Evolutionary conservation across 64 coral and sea anemone genomes (phyloP).

Genomic region (Montipora foliosa): DNA sequence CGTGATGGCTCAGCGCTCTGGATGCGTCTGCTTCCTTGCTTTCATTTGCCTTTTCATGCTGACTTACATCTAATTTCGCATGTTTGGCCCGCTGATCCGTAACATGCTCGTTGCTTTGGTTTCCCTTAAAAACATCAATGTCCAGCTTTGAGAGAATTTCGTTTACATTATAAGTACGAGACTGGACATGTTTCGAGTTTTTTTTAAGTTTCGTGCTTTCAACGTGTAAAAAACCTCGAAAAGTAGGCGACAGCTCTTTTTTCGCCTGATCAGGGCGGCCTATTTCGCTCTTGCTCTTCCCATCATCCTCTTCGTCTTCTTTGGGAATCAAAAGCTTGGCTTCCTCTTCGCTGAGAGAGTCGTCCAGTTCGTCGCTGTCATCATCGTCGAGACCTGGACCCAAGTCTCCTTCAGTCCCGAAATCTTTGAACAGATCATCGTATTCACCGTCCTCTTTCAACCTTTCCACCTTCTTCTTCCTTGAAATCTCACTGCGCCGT

Average conservation of each 20-base stretch:
- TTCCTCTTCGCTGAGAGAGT: conserved; percentile 23
- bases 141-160: conserved; percentile 45
- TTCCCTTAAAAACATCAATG: conserved; percentile 46
- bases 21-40: not conserved
- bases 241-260: not conserved
- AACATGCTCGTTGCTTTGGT: conserved; percentile 8
- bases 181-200: not conserved
- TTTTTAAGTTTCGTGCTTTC: not conserved
- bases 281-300: conserved; percentile 26
- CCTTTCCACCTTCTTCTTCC: not conserved
- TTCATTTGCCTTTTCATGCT: not conserved
- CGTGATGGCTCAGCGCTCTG: conserved; percentile 25
- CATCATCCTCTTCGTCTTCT: conserved; percentile 1
- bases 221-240: not conserved
- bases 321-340: conserved; percentile 10
- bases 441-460: not conserved
- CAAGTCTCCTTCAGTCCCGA: conserved; percentile 31
- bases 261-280: not conserved
- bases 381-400: conserved; percentile 1
- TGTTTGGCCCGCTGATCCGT: not conserved
- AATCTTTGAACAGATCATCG: conserved; percentile 31
- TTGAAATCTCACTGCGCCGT: conserved; percentile 10
- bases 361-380: not conserved
- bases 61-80: not conserved
- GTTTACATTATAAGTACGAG: not conserved